Base-by-base conservation (phyloP, 2,888 invertebrate species). In the Diachrysia chrysitis region DNA sequence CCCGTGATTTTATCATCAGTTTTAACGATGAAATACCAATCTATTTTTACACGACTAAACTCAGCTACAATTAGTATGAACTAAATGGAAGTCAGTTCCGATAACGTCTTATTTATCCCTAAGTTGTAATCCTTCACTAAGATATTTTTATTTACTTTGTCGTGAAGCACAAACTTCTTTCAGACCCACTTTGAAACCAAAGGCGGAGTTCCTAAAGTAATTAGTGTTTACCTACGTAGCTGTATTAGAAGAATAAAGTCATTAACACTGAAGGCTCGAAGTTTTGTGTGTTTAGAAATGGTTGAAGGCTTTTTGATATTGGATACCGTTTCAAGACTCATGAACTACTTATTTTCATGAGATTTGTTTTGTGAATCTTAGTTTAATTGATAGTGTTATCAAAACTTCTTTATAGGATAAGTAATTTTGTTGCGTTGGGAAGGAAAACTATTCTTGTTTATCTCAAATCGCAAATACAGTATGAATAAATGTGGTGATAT, bases 81-180 rank as follows among this genome's bases (percentile, higher is more conserved):
- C 32, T 32, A 32, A 32, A 32, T 32, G 32, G 32, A 32, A 32
- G 32, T 10, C 29, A 6, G 37, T 59, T 16, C 7, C 23, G 6
- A 25, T 63, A 58, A 60, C 23, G 37, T 59, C 21, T 32, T 25
- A 12, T 54, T 59, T 12, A 14, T 59, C 55, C 7, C n/a, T 19
- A 35, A 73, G n/a, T 66, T 23, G 14, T 62, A 76, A 73, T 59
- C 61, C 76, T 51, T 59, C 59, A 29, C 66, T 76, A 59, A 54
- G 19, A 32, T 29, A 42, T 54, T 63, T 32, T 58, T 76, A 76
- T 72, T 67, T 42, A 51, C 59, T 67, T 67, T 63, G 42, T 67
- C 57, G n/a, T 14, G 48, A 53, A 67, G n/a, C 9, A 32, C 1
- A 32, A 60, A 63, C 42, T 58, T 67, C 42, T 74, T 76, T 42